Evolutionary conservation across 2,797 vertebrate genomes (phyloP), one percentile per base, ranked within the genome.

Genomic region (Sciurus vulgaris): DNA sequence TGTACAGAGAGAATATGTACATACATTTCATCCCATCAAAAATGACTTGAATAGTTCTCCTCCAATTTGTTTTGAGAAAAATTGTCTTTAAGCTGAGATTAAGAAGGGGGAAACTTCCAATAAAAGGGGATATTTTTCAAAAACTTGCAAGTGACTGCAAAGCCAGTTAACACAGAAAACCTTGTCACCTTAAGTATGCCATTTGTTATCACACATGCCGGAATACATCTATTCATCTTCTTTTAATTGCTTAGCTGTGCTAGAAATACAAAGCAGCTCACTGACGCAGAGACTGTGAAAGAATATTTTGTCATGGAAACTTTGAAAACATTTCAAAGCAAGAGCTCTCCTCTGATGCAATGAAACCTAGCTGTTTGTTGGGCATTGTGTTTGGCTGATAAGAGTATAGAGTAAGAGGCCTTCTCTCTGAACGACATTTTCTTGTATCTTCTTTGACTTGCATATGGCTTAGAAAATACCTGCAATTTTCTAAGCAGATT

Each of bases 191-290:
- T 97, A 97, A 97, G 95, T 97, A 96, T 61, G 95, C 81, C 97
- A 97, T 98, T 97, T 97, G 96, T 98, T 95, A 97, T 94, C 96
- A 94, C 97, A 96, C 91, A 96, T 47, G 95, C 96, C 0, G 59
- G 89, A 95, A 97, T 96, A 90, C 89, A 96, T 95, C 97, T 96
- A 97, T 97, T 97, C 97, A 97, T 98, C 97, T 97, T 97, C 97
- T 97, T 97, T 96, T 98, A 97, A 98, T 97, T 98, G 97, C 97
- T 96, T 97, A 97, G 95, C 97, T 97, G 91, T 81, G 51, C 97
- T 97, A 92, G 96, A 96, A 97, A 97, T 91, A 96, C 70, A 96
- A 65, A 91, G 85, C 24, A 95, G 70, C 91, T 98, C 97, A 89
- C 95, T 96, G 98, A 96, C 96, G 96, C 95, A 96, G 73, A 76